Evolutionary conservation across 2,888 invertebrate species (phyloP).

Genomic region (Pecten maximus): DNA sequence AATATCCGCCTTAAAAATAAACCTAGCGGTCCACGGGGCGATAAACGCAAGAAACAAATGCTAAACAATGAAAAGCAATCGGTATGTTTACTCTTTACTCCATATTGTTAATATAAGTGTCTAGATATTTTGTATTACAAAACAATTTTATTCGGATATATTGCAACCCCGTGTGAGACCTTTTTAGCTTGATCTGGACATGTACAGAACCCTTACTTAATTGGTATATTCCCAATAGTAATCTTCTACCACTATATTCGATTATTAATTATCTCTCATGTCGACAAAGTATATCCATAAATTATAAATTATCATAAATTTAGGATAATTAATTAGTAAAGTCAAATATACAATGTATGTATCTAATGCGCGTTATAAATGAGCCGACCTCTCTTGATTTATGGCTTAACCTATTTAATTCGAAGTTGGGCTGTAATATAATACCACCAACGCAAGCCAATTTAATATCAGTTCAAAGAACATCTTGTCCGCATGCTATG

Average conservation of each 20-base stretch:
- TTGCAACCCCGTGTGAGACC: too few relatives aligned
- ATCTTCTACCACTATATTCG: background rate
- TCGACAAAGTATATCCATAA: background rate
- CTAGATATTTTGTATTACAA: too few relatives aligned
- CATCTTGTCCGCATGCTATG: background rate
- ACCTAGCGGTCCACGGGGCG: too few relatives aligned
- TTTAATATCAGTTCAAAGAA: conserved; percentile 28
- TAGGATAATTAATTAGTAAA: background rate
- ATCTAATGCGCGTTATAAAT: background rate
- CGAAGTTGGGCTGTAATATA: background rate
- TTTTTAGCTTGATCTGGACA: too few relatives aligned
- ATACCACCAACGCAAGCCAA: background rate
- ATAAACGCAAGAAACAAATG: too few relatives aligned
- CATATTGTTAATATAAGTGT: too few relatives aligned
- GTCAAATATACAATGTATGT: background rate
- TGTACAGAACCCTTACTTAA: too few relatives aligned
- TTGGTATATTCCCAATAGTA: background rate
- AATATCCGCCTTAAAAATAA: too few relatives aligned
- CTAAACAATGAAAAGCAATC: too few relatives aligned
- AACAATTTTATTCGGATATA: too few relatives aligned
- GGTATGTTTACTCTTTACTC: too few relatives aligned
- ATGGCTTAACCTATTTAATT: background rate
- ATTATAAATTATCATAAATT: conserved; percentile 29
- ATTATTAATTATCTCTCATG: background rate
- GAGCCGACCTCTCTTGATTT: background rate